Base-by-base conservation (phyloP, 2,888 invertebrate species). In the Lycaena phlaeas region DNA sequence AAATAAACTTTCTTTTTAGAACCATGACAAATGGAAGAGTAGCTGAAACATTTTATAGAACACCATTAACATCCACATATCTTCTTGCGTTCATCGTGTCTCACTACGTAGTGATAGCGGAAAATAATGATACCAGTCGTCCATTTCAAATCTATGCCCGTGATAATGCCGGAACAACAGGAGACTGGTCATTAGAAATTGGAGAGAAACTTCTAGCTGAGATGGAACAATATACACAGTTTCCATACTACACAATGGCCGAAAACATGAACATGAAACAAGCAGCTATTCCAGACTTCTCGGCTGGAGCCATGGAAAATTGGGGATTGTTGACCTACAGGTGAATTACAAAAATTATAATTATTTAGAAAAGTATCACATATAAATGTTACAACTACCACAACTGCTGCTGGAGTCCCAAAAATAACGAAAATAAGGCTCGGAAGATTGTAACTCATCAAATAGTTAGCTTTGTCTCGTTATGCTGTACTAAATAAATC, bases 71-170 rank as follows among this genome's bases (percentile, higher is more conserved):
- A 85, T 92, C 94, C 0, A 92, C 94, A 0, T 97, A 97, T 59
- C 77, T 96, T 30, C 84, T 96, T 9, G 96, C 95, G 0, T 91
- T 96, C 59, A 89, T 95, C 1, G 90, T 97, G 0, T 93, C 93
- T n/a, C 90, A 93, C 52, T 91, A 92, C n/a, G 43, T 52, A 14
- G 51, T 37, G 1, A 64, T 74, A 0, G 61, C 70, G 1, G 27
- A 43, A 0, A 65, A 65, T 17, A 58, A 50, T 11, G 46, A 68
- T 12, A 0, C 9, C 0, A 4, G 2, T 0, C 55, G 76, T 26
- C 79, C 81, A 6, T 82, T 85, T 47, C 48, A 63, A 3, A 79
- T 82, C 14, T 75, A 71, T 22, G 85, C 87, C 0, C 65, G 87
- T 27, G 52, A 77, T 25, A 79, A 79, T 38, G 75, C 73, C 3